Evolutionary conservation across 2,888 invertebrate genomes (phyloP), one percentile per base, ranked within the genome.

Genomic region (Callosobruchus maculatus): DNA sequence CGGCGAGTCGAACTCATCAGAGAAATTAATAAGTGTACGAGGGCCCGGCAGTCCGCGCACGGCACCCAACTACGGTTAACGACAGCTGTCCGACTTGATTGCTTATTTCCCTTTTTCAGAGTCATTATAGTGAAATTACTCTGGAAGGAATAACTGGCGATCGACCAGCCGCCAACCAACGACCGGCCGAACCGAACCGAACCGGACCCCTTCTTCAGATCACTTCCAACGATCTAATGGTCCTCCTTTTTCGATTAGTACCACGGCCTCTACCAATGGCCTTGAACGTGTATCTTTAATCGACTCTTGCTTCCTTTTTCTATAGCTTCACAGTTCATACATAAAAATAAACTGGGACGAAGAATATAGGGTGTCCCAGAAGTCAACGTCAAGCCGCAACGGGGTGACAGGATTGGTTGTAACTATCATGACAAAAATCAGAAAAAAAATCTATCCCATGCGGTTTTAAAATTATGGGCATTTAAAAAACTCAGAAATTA

Each of bases 101-200:
- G 80, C 81, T 80, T 76, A 81, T 81, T 81, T 81, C 80, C 81
- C 78, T 80, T 80, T 78, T 78, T 73, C 77, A 76, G 76, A 72
- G 78, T 80, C 79, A 81, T 81, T 81, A 81, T 81, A 80, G 78
- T 77, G 76, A 81, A 81, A 81, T 81, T 81, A 79, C 78, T 79
- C 76, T 80, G 73, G 78, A 78, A 79, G 49, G 79, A 49, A 49
- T 49, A 49, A 18, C 71, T 67, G 70, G 74, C 49, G 49, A 49
- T 49, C 49, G 49, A 49, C 49, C 5, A 49, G 49, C 49, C 49
- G 49, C 49, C 49, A 49, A 30, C 30, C 4, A 9, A 49, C 49
- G 49, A 13, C 18, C 49, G 49, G 13, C 49, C 49, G 49, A 18
- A 13, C 18, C 49, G 49, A 49, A 13, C 18, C 49, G 49, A 49